phyloP scores from a whole-genome alignment of 1,140 invertebrate species.

The Sesamia nonagrioides region DNA sequence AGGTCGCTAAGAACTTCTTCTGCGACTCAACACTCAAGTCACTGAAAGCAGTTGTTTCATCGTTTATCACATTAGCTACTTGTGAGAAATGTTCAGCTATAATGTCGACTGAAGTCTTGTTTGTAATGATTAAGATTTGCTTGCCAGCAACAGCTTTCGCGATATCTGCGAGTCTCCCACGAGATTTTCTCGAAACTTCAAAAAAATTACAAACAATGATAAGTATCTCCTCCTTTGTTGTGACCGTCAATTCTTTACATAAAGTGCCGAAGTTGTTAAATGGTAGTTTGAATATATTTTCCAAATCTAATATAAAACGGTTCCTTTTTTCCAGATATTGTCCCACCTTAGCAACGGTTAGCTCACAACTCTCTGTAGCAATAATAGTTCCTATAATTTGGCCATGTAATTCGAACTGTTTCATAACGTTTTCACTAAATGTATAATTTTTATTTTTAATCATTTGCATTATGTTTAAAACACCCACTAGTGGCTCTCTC shows the following conservation, averaged over 20 bases:
- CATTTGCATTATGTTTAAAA: background rate
- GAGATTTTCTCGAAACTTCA: background rate
- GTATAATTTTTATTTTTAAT: background rate
- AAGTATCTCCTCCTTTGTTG: background rate
- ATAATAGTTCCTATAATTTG: background rate
- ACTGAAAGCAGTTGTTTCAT: background rate
- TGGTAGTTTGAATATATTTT: constrained; percentile 9
- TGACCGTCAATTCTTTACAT: background rate
- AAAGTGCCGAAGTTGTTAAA: constrained; percentile 3
- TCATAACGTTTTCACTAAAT: background rate
- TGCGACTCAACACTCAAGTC: constrained; percentile 30
- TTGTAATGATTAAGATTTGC: constrained; percentile 2
- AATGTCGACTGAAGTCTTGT: background rate
- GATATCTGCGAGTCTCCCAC: background rate
- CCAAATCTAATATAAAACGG: constrained; percentile 20
- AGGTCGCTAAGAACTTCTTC: background rate
- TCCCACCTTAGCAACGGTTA: constrained; percentile 29
- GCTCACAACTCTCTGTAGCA: background rate
- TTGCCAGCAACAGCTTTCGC: background rate
- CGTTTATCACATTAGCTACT: background rate
- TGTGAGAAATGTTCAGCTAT: background rate
- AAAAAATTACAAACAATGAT: background rate
- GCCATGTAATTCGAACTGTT: background rate
- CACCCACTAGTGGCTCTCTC: background rate
- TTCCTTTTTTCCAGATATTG: constrained; percentile 6